Evolutionary conservation across 2,797 vertebrate genomes (phyloP).

Genomic region (Mus caroli): DNA sequence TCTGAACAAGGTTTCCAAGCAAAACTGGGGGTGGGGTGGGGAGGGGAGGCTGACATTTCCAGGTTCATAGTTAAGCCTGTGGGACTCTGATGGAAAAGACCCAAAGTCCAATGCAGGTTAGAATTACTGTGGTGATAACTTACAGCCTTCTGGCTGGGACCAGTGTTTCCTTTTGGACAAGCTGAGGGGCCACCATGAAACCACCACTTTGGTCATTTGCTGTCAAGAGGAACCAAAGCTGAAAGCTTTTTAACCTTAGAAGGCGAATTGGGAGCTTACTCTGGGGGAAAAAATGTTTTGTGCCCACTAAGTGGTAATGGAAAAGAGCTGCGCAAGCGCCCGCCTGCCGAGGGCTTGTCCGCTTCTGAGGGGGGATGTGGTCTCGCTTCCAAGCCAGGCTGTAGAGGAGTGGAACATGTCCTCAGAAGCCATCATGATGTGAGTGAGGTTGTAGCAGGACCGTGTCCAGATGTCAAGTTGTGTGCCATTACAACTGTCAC

Average conservation of each 20-base stretch:
- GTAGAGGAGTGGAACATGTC: slow-evolving; percentile 68
- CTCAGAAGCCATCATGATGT: slow-evolving; percentile 59
- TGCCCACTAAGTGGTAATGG: slow-evolving; percentile 74
- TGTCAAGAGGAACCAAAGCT: slow-evolving; percentile 35
- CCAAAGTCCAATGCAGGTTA: slow-evolving; percentile 30
- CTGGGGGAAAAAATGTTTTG: slow-evolving; percentile 31
- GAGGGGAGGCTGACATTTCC: slow-evolving; percentile 66
- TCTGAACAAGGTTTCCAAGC: slow-evolving; percentile 70
- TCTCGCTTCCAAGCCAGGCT: slow-evolving; percentile 57
- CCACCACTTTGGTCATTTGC: neutral
- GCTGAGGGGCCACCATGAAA: neutral
- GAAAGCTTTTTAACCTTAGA: slow-evolving; percentile 60
- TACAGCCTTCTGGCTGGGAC: neutral
- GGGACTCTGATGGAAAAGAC: slow-evolving; percentile 59
- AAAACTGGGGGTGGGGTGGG: neutral
- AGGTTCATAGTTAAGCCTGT: slow-evolving; percentile 62
- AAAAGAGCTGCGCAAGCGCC: slow-evolving; percentile 56
- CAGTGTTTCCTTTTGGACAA: neutral
- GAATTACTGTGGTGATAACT: slow-evolving; percentile 53
- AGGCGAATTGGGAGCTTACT: slow-evolving; percentile 57
- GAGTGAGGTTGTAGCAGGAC: slow-evolving; percentile 61
- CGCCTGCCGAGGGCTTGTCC: slow-evolving; percentile 47
- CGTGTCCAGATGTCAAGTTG: slow-evolving; percentile 51
- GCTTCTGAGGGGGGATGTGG: slow-evolving; percentile 56
- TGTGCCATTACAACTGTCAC: slow-evolving; percentile 50